Conservation (phyloP, 2,113 vertebrate species). For the Casuarius casuarius region DNA sequence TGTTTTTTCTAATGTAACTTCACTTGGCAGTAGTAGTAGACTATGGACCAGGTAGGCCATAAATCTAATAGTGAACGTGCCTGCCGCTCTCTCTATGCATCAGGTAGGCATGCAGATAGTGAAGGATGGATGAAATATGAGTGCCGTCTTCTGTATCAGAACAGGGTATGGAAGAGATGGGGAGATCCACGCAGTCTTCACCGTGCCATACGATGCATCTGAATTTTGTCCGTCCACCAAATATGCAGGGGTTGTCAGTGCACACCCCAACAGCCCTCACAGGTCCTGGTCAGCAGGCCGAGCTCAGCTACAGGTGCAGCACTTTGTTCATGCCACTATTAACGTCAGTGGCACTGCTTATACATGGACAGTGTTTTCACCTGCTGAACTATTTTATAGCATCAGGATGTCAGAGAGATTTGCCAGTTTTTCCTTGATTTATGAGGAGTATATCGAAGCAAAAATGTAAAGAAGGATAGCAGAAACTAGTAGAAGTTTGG, state of each 20-base stretch:
- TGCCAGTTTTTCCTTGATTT: not conserved
- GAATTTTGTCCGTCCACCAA: not conserved
- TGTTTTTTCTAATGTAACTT: not conserved
- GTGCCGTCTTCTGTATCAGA: not conserved
- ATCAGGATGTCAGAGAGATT: not conserved
- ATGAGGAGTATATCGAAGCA: not conserved
- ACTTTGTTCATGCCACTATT: not conserved
- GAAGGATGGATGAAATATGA: not conserved
- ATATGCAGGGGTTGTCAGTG: not conserved
- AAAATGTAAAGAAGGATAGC: not conserved
- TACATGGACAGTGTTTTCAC: not conserved
- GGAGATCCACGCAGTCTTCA: not conserved
- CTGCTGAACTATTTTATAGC: not conserved
- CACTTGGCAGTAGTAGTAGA: not conserved
- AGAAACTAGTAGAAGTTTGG: not conserved
- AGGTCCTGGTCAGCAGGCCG: not conserved
- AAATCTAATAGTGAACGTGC: rapidly evolving
- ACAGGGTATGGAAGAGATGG: not conserved
- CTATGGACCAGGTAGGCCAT: no score
- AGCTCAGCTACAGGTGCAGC: not conserved
- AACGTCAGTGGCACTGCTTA: not conserved
- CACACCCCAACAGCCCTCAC: not conserved
- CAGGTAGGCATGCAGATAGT: not conserved
- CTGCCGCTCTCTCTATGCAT: not conserved
- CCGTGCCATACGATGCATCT: rapidly evolving